Conservation (phyloP, 1,140 invertebrate genomes). For the Trypoxylus dichotomus region DNA sequence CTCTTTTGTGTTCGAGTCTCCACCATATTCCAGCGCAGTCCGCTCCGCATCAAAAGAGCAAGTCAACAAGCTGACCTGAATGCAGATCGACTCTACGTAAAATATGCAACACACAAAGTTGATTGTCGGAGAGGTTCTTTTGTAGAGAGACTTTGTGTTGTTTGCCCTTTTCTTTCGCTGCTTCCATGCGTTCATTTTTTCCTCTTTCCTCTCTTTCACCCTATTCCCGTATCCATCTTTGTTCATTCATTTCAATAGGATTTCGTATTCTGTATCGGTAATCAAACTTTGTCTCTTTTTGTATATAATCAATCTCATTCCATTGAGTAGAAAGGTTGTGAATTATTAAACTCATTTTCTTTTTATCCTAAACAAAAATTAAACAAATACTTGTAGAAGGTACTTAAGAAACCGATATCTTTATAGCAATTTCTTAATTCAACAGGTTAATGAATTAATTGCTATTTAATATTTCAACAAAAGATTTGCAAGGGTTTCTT, state of each 20-base stretch:
- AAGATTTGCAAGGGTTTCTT: no score
- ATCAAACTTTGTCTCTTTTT: conserved; percentile 14
- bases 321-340: conserved; percentile 29
- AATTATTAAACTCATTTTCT: neutral
- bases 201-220: neutral
- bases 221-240: conserved; percentile 23
- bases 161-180: conserved; percentile 32
- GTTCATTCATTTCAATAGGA: conserved; percentile 28
- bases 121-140: conserved; percentile 33
- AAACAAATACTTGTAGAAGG: neutral
- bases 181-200: conserved; percentile 8
- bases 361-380: neutral
- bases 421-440: no score
- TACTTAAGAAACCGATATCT: no score
- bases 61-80: conserved; percentile 43
- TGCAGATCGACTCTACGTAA: conserved; percentile 38
- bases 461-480: no score
- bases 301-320: conserved; percentile 29
- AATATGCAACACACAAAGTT: conserved; percentile 40
- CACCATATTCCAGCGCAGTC: conserved; percentile 25
- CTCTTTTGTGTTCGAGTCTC: conserved; percentile 33
- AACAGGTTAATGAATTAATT: no score
- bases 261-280: conserved; percentile 27
- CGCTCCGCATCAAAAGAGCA: conserved; percentile 39
- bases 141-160: conserved; percentile 32